phyloP scores from a whole-genome alignment of 2,888 invertebrate genomes.

The Cephonodes hylas region DNA sequence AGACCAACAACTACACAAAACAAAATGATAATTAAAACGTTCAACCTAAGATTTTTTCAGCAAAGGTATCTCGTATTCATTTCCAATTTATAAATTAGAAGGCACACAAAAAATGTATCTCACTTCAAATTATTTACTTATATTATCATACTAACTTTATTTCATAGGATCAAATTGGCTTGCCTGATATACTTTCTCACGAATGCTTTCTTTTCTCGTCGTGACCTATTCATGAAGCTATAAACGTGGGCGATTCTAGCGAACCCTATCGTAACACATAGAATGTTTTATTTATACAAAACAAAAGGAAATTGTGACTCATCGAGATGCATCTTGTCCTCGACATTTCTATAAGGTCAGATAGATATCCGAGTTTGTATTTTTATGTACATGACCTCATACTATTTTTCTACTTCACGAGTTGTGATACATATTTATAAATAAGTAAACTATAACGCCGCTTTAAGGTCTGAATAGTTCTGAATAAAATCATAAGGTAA shows the following conservation, averaged over 20 bases:
- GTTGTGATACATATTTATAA: constrained; percentile 7
- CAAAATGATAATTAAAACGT: too few relatives aligned
- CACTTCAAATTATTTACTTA: too few relatives aligned
- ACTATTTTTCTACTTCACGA: constrained; percentile 19
- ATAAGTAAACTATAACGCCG: too few relatives aligned
- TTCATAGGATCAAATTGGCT: not conserved
- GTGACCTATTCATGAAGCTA: not conserved
- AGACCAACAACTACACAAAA: too few relatives aligned
- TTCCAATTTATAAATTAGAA: too few relatives aligned
- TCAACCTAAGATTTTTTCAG: too few relatives aligned
- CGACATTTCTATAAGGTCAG: constrained; percentile 46
- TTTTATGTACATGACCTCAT: constrained; percentile 30
- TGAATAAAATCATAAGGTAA: too few relatives aligned
- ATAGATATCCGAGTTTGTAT: constrained; percentile 19
- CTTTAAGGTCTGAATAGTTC: too few relatives aligned
- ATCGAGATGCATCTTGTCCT: constrained; percentile 30
- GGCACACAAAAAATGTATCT: too few relatives aligned
- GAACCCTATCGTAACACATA: not conserved
- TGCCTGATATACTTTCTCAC: not conserved
- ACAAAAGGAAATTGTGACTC: constrained; percentile 29
- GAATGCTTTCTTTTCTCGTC: not conserved
- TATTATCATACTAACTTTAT: too few relatives aligned
- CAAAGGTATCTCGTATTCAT: too few relatives aligned
- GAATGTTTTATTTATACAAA: not conserved
- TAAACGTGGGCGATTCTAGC: not conserved